These are phyloP conservation scores for Fulica atra DNA, from an alignment of 2,113 vertebrate genomes.

Conservation along the genomic window DNA sequence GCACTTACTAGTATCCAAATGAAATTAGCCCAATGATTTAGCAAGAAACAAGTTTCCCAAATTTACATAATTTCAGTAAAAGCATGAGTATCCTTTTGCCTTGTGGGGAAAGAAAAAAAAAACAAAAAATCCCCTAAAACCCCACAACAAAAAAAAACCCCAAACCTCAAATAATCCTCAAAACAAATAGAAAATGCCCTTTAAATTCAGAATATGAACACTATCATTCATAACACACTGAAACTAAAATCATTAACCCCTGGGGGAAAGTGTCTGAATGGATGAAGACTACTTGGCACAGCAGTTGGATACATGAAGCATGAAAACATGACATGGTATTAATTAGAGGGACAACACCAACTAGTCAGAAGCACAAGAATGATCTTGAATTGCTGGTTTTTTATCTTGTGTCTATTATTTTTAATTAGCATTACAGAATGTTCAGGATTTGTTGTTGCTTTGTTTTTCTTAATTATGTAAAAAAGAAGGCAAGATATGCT, in stretches of 20 bases:
- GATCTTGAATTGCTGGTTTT: slow-evolving; percentile 54
- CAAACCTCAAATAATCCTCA: neutral
- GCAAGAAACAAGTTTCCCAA: neutral
- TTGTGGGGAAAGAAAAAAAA: neutral
- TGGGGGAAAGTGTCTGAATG: slow-evolving; percentile 48
- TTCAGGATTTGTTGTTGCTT: neutral
- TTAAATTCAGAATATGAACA: slow-evolving; percentile 17
- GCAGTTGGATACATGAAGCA: slow-evolving; percentile 41
- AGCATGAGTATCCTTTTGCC: neutral
- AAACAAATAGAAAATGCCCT: neutral
- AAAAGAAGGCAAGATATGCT: slow-evolving; percentile 19
- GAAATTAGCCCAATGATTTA: neutral
- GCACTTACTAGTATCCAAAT: neutral
- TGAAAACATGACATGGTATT: slow-evolving; percentile 67
- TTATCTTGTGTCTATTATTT: slow-evolving; percentile 48
- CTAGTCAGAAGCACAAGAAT: slow-evolving; percentile 48
- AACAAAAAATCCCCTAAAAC: too few species aligned
- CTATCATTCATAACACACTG: slow-evolving; percentile 4
- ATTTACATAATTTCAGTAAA: neutral
- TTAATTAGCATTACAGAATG: slow-evolving; percentile 55
- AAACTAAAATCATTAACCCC: slow-evolving; percentile 66
- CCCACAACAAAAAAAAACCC: neutral
- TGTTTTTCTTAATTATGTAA: slow-evolving; percentile 26
- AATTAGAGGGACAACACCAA: slow-evolving; percentile 69
- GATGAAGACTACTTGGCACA: slow-evolving; percentile 35